These are phyloP conservation scores for Lagria hirta DNA, from an alignment of 2,888 invertebrate genomes.

Conservation along the genomic window DNA sequence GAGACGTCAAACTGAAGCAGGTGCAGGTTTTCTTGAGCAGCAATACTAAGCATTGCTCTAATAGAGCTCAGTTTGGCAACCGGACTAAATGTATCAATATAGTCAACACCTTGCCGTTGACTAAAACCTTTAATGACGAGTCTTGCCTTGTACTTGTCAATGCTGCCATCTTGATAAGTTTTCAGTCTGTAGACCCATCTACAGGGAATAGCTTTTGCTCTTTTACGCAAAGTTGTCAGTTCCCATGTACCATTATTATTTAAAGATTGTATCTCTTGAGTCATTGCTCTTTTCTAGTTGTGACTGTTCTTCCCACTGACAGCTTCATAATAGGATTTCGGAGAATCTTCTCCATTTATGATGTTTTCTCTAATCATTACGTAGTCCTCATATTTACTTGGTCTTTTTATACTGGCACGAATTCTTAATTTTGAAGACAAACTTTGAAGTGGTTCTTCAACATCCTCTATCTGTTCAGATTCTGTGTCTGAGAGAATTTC, in stretches of 20 bases:
- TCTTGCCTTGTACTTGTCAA: conserved; percentile 37
- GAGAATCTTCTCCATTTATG: too few relatives aligned
- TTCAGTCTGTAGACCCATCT: conserved; percentile 29
- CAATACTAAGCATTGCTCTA: conserved; percentile 33
- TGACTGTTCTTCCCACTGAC: conserved; percentile 18
- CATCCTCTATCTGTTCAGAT: too few relatives aligned
- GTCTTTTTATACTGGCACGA: too few relatives aligned
- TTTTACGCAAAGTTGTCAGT: conserved; percentile 19
- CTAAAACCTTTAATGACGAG: conserved; percentile 36
- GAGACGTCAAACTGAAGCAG: conserved; percentile 40
- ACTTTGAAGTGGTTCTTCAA: too few relatives aligned
- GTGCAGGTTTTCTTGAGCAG: conserved; percentile 29
- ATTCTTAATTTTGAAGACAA: too few relatives aligned
- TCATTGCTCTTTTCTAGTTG: conserved; percentile 30
- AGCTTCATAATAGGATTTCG: conserved; percentile 32
- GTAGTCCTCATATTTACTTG: too few relatives aligned
- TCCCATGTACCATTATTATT: conserved; percentile 32
- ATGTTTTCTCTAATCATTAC: too few relatives aligned
- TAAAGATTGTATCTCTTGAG: conserved; percentile 29
- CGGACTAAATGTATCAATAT: conserved; percentile 41
- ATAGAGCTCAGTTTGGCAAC: conserved; percentile 38
- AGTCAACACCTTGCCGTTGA: conserved; percentile 37
- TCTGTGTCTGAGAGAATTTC: too few relatives aligned
- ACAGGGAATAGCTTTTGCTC: conserved; percentile 23
- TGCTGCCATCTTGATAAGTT: conserved; percentile 31